phyloP scores from a whole-genome alignment of 2,797 vertebrate species.

The Naso thynnoides region DNA sequence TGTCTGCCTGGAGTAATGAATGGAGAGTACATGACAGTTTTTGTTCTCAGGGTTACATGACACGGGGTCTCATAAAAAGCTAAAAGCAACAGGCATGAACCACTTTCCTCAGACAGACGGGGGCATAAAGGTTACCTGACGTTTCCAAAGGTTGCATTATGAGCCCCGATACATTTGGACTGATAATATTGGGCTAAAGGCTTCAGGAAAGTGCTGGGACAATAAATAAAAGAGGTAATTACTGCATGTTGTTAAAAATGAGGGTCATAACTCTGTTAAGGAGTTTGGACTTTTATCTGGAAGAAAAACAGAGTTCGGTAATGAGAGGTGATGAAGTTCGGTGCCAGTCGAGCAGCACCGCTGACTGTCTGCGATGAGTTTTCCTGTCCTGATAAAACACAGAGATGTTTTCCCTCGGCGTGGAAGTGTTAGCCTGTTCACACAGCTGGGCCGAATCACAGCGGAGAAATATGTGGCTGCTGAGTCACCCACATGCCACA shows the following conservation, averaged over 20 bases:
- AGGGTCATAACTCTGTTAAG: constrained; percentile 26
- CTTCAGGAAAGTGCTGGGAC: constrained; percentile 50
- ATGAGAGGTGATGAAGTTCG: constrained; percentile 51
- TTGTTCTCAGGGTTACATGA: constrained; percentile 67
- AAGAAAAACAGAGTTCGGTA: constrained; percentile 50
- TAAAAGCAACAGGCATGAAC: constrained; percentile 58
- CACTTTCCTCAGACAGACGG: constrained; percentile 35
- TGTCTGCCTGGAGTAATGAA: constrained; percentile 62
- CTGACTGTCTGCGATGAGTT: constrained; percentile 42
- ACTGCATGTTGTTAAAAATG: constrained; percentile 43
- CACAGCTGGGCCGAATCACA: constrained; percentile 79
- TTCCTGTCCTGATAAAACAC: constrained; percentile 67
- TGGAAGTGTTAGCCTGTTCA: constrained; percentile 60
- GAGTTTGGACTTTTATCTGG: constrained; percentile 50
- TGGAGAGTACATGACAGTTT: constrained; percentile 60
- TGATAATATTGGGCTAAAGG: constrained; percentile 79
- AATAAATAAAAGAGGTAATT: constrained; percentile 78
- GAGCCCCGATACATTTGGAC: constrained; percentile 60
- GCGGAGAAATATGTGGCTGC: constrained; percentile 54
- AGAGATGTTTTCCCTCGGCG: constrained; percentile 62
- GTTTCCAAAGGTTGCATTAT: constrained; percentile 59
- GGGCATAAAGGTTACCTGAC: constrained; percentile 52
- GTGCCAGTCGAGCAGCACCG: constrained; percentile 41
- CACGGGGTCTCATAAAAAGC: constrained; percentile 60
- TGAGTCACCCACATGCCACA: constrained; percentile 73